Evolutionary conservation across 2,113 vertebrate species (phyloP), one percentile per base, ranked within the genome.

Genomic region (Grus americana): DNA sequence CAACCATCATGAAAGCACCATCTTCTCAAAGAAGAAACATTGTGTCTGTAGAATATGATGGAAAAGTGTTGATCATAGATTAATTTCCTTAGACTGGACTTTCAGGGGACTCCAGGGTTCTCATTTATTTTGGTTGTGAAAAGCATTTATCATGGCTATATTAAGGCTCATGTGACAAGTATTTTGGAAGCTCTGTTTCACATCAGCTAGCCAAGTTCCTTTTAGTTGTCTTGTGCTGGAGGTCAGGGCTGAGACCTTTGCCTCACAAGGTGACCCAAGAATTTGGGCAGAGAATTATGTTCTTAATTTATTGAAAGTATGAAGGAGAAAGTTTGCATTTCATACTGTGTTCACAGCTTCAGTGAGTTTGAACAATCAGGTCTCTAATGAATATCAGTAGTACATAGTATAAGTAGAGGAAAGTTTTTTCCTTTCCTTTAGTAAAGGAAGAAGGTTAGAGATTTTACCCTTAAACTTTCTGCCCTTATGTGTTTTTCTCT

Each of bases 141-240:
- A 91, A 88, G 10, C 12, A 46, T 79, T 95, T 86, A 38, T 90
- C 52, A 47, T 1, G 5, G 58, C 20, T 88, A 82, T 85, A 20
- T 57, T 91, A 61, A 90, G 22, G 27, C 26, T 91, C 6, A 4
- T 23, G 15, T 95, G 81, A 79, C 38, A 90, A 79, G 21, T 15
- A 15, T 88, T 95, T 96, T 90, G 49, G 70, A 90, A 95, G 30
- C 26, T 79, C 61, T 95, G 66, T 86, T 96, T 90, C 42, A 22
- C 50, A 68, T 94, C 58, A 88, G 19, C 30, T 71, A 55, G 16
- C n/a, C 63, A 76, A 68, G 61, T 87, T 93, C 26, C 70, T 75
- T 91, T 79, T 24, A 57, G 12, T 40, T 63, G 29, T 63, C 47
- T 67, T 94, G 38, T 68, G 62, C 54, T 86, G 46, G 62, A 90